Evolutionary conservation across 2,113 vertebrate genomes (phyloP).

Genomic region (Lamprologus speciosus): DNA sequence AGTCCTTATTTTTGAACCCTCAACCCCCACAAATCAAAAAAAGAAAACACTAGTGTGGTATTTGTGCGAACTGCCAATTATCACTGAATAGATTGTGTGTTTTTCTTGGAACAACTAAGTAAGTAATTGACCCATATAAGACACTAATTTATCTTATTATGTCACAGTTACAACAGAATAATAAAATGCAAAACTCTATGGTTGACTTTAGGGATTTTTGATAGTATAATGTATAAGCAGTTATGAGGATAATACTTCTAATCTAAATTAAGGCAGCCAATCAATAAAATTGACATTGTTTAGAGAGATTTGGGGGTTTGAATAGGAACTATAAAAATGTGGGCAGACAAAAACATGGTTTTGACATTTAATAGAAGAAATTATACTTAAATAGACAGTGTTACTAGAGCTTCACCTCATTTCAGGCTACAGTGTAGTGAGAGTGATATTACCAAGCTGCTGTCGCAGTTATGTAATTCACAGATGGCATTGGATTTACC

Average conservation of each 20-base stretch:
- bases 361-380: neutral
- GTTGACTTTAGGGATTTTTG: neutral
- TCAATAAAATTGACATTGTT: neutral
- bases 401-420: neutral
- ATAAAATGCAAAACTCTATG: neutral
- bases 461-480: constrained; percentile 11
- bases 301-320: neutral
- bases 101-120: neutral
- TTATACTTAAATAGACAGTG: neutral
- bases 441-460: constrained; percentile 5
- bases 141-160: neutral
- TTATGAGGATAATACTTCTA: neutral
- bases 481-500: constrained; percentile 20
- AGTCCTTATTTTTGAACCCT: neutral
- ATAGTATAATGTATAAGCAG: neutral
- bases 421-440: neutral
- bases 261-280: neutral
- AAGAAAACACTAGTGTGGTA: neutral
- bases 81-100: neutral
- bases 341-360: neutral
- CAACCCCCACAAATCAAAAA: neutral
- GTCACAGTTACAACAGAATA: neutral
- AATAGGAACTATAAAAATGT: neutral
- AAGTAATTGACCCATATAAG: neutral
- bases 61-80: neutral